These are phyloP conservation scores for Staurois parvus DNA, from an alignment of 2,797 vertebrate species.

Conservation along the genomic window DNA sequence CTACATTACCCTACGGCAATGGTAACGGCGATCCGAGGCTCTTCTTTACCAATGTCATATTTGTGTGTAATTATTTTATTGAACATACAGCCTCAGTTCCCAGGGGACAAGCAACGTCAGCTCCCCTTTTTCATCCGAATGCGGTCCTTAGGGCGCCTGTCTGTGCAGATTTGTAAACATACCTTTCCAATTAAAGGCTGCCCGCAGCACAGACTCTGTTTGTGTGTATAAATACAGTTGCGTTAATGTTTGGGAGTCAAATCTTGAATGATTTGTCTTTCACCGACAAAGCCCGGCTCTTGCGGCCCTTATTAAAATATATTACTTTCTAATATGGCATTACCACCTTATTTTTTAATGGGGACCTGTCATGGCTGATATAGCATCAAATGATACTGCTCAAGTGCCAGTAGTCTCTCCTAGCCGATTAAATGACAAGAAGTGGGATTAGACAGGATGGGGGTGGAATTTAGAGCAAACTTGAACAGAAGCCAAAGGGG, in stretches of 20 bases:
- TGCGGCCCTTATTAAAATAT: background rate
- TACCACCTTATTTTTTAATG: too few species aligned
- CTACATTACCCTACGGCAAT: slow-evolving; percentile 1
- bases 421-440: too few species aligned
- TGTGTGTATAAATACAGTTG: background rate
- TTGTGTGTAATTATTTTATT: slow-evolving; percentile 39
- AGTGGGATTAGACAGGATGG: too few species aligned
- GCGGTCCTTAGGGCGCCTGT: slow-evolving; percentile 29
- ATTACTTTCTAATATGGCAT: background rate
- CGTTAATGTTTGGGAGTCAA: background rate
- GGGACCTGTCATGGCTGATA: too few species aligned
- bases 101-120: slow-evolving; percentile 14
- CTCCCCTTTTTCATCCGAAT: slow-evolving; percentile 10
- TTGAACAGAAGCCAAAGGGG: too few species aligned
- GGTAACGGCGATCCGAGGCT: background rate
- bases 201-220: background rate
- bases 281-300: background rate
- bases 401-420: too few species aligned
- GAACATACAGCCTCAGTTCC: slow-evolving; percentile 12
- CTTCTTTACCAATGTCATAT: slow-evolving; percentile 31
- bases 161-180: slow-evolving; percentile 34
- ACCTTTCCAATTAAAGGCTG: slow-evolving; percentile 39
- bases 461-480: too few species aligned
- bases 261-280: background rate
- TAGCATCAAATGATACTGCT: too few species aligned